Evolutionary conservation across 2,113 vertebrate species (phyloP).

Genomic region (Hippoglossus stenolepis): DNA sequence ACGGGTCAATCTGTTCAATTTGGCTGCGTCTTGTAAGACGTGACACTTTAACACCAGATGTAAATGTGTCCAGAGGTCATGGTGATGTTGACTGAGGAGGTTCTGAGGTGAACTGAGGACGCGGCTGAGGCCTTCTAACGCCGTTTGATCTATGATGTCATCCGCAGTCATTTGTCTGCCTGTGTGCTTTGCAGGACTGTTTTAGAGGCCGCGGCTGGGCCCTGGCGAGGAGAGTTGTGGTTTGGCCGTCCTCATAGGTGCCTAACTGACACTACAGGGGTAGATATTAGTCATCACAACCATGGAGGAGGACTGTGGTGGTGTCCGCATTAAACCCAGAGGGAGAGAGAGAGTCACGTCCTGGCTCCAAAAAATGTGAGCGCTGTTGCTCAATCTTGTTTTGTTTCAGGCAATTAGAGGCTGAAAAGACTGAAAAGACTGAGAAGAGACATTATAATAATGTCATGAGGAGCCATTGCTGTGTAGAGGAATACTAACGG

Average conservation of each 20-base stretch:
- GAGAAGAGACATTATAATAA: not conserved
- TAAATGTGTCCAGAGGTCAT: conserved; percentile 17
- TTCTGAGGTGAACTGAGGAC: conserved; percentile 62
- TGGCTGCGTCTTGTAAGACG: not conserved
- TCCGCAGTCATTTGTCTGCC: conserved; percentile 45
- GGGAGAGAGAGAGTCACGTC: conserved; percentile 26
- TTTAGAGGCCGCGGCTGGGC: conserved; percentile 54
- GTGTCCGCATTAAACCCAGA: conserved; percentile 5
- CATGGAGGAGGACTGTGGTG: conserved; percentile 42
- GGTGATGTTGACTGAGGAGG: not conserved
- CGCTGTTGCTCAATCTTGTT: conserved; percentile 43
- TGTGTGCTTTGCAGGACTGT: conserved; percentile 43
- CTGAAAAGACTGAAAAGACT: not conserved
- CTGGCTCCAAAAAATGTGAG: conserved; percentile 33
- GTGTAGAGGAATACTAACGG: not conserved
- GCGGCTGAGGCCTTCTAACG: conserved; percentile 13
- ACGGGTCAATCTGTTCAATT: not conserved
- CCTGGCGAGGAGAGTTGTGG: conserved; percentile 63
- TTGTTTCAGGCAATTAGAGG: not conserved
- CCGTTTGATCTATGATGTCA: conserved; percentile 62
- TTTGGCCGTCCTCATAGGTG: conserved; percentile 73
- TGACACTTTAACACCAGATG: conserved; percentile 5
- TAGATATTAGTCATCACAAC: conserved; percentile 73
- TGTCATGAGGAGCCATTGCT: not conserved
- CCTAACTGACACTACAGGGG: conserved; percentile 64